Base-by-base conservation (phyloP, 1,140 invertebrate species). In the Cydia amplana region DNA sequence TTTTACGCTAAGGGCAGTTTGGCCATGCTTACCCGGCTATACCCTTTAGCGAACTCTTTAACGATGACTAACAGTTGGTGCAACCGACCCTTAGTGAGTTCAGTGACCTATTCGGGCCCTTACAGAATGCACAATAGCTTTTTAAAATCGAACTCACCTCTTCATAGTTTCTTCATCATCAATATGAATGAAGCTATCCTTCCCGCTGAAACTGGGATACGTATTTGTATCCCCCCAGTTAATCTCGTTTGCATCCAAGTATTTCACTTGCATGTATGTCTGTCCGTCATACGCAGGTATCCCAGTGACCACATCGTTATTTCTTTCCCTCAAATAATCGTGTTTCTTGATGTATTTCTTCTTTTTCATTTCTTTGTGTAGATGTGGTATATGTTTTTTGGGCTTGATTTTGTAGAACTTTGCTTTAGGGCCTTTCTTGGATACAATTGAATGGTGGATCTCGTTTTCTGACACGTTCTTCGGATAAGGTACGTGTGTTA, bases 91-190 rank as follows among this genome's bases (percentile, higher is more conserved):
- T n/a, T n/a, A 32, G 2, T 32, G 32, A 32, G 32, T 6, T 6
- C 4, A 32, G 32, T 32, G 32, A 32, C 32, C 32, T 32, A 10
- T 10, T 40, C 36, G 36, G 7, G 7, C 9, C 1, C 36, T 40
- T 40, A 9, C 7, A 10, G 1, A 40, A 40, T 10, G 36, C 32
- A 32, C 5, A 32, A 5, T 9, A 9, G 36, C 7, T 40, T 40
- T 40, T 40, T 0, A n/a, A 51, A 51, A 23, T 16, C 12, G 72
- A 77, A 60, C 76, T 82, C 77, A 91, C 91, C 89, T 81, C 77
- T 91, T 96, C 91, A 97, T 95, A 75, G 97, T 96, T 77, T 96
- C 95, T 20, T 95, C 95, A 86, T 97, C 95, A 77, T 96, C 96
- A 83, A 97, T 98, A 85, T 96, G 95, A 4, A 97, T 94, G 82